These are phyloP conservation scores for Caloenas nicobarica DNA, from an alignment of 2,113 vertebrate genomes.

Conservation along the genomic window DNA sequence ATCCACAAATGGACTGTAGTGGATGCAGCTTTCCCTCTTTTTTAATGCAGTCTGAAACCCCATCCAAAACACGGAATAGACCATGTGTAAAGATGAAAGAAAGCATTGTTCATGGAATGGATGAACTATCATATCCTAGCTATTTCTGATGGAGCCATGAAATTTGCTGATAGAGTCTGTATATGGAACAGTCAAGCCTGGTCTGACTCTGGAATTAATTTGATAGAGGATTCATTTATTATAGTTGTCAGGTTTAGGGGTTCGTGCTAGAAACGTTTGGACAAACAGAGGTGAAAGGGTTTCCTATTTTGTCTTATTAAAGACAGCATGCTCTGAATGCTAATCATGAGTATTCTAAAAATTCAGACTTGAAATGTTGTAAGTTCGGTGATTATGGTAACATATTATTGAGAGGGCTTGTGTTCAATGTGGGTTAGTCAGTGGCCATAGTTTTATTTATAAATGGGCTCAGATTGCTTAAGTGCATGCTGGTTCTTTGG, in stretches of 20 bases:
- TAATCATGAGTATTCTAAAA: neutral
- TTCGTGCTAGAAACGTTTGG: neutral
- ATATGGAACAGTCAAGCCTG: neutral
- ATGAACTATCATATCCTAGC: neutral
- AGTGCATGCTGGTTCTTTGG: fast-evolving
- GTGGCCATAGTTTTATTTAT: neutral
- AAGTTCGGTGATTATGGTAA: neutral
- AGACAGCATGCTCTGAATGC: neutral
- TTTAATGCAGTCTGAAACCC: neutral
- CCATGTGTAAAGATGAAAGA: neutral
- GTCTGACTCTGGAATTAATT: neutral
- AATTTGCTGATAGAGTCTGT: neutral
- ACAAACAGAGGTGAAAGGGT: neutral
- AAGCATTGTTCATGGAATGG: neutral
- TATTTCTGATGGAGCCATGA: neutral
- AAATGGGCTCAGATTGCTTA: neutral
- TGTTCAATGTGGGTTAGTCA: neutral
- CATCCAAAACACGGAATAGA: neutral
- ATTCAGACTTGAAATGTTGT: neutral
- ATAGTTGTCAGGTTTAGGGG: neutral
- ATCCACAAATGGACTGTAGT: neutral
- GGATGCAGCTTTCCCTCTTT: neutral
- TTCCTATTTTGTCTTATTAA: neutral
- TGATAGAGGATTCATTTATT: neutral
- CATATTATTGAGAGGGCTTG: neutral